phyloP scores from a whole-genome alignment of 2,797 vertebrate genomes.

The Cheirogaleus major region DNA sequence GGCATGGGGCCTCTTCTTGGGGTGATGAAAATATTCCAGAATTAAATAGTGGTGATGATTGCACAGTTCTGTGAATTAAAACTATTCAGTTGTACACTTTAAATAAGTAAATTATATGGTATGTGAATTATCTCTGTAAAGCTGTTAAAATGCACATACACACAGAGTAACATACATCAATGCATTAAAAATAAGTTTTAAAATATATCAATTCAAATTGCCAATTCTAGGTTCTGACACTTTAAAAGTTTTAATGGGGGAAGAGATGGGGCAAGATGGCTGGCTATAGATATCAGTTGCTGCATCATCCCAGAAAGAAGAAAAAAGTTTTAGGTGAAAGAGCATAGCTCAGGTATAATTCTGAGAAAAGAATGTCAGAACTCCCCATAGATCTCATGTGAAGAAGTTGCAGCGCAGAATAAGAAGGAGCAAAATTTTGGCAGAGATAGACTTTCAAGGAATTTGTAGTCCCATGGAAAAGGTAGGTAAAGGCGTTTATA shows the following conservation, averaged over 20 bases:
- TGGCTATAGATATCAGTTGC: too few relatives aligned
- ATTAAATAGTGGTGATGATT: not conserved
- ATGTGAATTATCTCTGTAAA: not conserved
- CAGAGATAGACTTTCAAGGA: too few relatives aligned
- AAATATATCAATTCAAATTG: not conserved
- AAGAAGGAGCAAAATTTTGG: too few relatives aligned
- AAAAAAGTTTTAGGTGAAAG: too few relatives aligned
- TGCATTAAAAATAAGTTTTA: not conserved
- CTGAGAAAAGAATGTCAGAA: too few relatives aligned
- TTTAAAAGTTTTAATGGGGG: not conserved
- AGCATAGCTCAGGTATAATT: too few relatives aligned
- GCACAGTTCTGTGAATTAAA: not conserved
- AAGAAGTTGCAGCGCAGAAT: too few relatives aligned
- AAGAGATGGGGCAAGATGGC: too few relatives aligned
- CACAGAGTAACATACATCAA: not conserved
- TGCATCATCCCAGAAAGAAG: too few relatives aligned
- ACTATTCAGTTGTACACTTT: not conserved
- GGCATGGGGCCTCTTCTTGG: not conserved
- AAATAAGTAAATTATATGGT: not conserved
- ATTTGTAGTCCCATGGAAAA: too few relatives aligned
- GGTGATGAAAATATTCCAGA: not conserved
- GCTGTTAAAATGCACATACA: not conserved
- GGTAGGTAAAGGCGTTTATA: too few relatives aligned
- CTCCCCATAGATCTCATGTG: too few relatives aligned
- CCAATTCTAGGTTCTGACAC: constrained; percentile 6